phyloP scores from a whole-genome alignment of 2,888 invertebrate genomes.

The Acrobasis consociella region DNA sequence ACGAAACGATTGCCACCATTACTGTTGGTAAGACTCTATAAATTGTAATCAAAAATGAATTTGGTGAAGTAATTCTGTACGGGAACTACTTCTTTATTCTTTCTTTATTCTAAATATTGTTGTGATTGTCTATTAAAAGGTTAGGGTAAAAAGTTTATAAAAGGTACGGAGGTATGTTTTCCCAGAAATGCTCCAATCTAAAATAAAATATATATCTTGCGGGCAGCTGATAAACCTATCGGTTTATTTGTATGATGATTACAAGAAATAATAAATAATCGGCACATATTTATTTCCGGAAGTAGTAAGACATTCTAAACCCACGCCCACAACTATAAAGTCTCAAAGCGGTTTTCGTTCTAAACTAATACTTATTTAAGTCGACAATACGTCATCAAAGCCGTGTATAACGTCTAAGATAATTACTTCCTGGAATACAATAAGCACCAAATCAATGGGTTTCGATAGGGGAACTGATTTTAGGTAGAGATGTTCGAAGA shows the following conservation, averaged over 20 bases:
- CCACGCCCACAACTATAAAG: neutral
- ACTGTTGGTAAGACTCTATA: constrained; percentile 24
- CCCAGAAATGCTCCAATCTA: no score
- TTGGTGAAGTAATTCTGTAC: neutral
- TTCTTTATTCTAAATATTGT: neutral
- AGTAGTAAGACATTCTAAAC: no score
- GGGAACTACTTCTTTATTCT: no score
- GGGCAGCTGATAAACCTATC: no score
- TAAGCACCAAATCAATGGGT: neutral
- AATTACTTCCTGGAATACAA: constrained; percentile 6
- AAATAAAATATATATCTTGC: no score
- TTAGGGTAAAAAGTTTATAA: no score
- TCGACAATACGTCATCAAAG: neutral
- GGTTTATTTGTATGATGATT: no score
- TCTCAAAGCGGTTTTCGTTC: neutral
- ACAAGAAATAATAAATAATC: no score
- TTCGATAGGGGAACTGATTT: constrained; percentile 2
- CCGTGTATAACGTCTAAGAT: neutral
- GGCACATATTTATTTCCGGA: no score
- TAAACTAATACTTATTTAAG: neutral
- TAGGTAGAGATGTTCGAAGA: constrained; percentile 5
- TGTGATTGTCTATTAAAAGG: neutral
- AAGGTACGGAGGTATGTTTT: no score
- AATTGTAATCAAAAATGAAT: constrained; percentile 19
- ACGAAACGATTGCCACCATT: constrained; percentile 44